phyloP scores from a whole-genome alignment of 2,888 invertebrate genomes.

The Marronus borbonicus region DNA sequence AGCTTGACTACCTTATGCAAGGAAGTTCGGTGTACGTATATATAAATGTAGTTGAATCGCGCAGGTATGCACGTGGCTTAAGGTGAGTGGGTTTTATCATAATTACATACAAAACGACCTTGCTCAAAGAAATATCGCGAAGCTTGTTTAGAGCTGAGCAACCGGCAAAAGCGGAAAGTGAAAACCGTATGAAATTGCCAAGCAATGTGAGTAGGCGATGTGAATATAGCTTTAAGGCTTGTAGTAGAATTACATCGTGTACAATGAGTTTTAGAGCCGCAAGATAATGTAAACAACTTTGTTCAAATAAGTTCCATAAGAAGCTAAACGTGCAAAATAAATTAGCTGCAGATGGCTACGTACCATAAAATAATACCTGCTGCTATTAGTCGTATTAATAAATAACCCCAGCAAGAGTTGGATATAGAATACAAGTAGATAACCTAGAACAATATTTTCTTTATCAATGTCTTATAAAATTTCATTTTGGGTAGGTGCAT shows the following conservation, averaged over 20 bases:
- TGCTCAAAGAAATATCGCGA: slow-evolving; percentile 28
- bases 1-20: background rate
- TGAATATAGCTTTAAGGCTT: slow-evolving; percentile 22
- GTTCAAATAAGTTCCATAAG: slow-evolving; percentile 1
- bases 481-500: no score
- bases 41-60: background rate
- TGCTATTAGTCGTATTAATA: no score
- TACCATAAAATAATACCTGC: no score
- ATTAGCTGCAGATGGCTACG: no score
- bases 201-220: slow-evolving; percentile 5
- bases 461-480: no score
- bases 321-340: no score
- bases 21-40: slow-evolving; percentile 1
- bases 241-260: slow-evolving; percentile 8
- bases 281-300: background rate
- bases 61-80: background rate
- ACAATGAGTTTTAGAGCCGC: background rate
- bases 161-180: slow-evolving; percentile 19
- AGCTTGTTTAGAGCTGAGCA: slow-evolving; percentile 5
- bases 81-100: slow-evolving; percentile 19
- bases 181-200: slow-evolving; percentile 28
- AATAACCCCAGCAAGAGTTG: no score
- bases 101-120: slow-evolving; percentile 25
- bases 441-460: no score
- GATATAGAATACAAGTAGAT: no score